Conservation (phyloP, 2,888 invertebrate genomes). For the Melitaea athalia region DNA sequence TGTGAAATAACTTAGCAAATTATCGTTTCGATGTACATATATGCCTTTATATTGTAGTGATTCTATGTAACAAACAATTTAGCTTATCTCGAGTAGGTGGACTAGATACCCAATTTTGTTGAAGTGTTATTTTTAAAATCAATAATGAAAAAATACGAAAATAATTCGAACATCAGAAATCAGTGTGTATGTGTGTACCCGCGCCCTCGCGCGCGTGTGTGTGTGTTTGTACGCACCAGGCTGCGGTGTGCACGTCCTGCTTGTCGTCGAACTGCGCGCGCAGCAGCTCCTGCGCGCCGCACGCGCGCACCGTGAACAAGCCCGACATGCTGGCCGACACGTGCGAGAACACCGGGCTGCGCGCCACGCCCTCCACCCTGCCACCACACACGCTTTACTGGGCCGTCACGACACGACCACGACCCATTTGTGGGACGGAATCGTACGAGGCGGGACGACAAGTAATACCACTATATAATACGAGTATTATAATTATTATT, state of each 20-base stretch:
- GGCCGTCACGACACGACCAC: too few species aligned
- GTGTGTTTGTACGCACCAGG: conserved; percentile 72
- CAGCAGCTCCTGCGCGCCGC: conserved; percentile 85
- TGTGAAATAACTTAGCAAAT: not conserved
- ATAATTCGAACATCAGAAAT: not conserved
- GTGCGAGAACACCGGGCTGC: conserved; percentile 93
- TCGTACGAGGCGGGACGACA: too few species aligned
- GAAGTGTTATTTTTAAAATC: too few species aligned
- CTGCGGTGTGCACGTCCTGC: conserved; percentile 85
- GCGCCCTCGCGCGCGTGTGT: too few species aligned
- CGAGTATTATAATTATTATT: too few species aligned
- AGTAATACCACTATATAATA: too few species aligned
- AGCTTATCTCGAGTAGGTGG: not conserved
- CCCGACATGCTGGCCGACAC: conserved; percentile 90
- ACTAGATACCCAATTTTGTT: too few species aligned
- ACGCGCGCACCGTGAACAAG: conserved; percentile 88
- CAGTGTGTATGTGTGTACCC: too few species aligned
- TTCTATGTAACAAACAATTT: not conserved
- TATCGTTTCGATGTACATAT: too few species aligned
- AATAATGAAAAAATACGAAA: not conserved
- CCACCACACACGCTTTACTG: too few species aligned
- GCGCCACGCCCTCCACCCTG: conserved; percentile 81
- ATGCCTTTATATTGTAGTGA: not conserved
- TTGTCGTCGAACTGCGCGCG: conserved; percentile 85
- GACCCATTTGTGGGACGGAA: too few species aligned